A percentile compares a stretch with the other conserved stretches of the same genome.
phyloP scores from a whole-genome alignment of 2,888 invertebrate genomes.

The Catocala sponsa region DNA sequence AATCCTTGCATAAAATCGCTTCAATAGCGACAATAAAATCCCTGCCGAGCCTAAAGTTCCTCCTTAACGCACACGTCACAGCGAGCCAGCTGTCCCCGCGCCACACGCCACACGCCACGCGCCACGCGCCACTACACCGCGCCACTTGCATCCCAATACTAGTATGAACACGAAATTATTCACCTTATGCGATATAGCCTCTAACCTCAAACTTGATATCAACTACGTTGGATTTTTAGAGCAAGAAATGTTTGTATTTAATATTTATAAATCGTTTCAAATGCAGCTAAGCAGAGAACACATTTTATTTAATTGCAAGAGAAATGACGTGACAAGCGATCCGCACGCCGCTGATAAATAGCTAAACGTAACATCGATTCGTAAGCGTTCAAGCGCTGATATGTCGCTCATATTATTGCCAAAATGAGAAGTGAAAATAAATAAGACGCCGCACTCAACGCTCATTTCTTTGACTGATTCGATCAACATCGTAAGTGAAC shows the following conservation, averaged over 20 bases:
- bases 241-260: conserved; percentile 39
- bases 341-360: conserved; percentile 35
- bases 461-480: conserved; percentile 50
- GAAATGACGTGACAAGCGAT: conserved; percentile 50
- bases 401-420: conserved; percentile 50
- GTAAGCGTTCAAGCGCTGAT: conserved; percentile 50
- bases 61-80: conserved; percentile 74
- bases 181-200: conserved; percentile 60
- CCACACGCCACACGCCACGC: conserved; percentile 15
- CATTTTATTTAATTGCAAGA: conserved; percentile 60
- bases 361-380: conserved; percentile 25
- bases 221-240: conserved; percentile 50
- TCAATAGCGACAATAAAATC: conserved; percentile 67
- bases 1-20: conserved; percentile 66
- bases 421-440: conserved; percentile 30
- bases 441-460: conserved; percentile 55
- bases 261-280: conserved; percentile 50
- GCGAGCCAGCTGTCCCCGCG: conserved; percentile 14
- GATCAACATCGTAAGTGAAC: conserved; percentile 54
- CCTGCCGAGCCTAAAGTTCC: conserved; percentile 86
- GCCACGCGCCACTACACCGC: neutral
- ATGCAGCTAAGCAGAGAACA: conserved; percentile 58
- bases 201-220: conserved; percentile 55
- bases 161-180: conserved; percentile 59
- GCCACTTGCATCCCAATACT: conserved; percentile 61